Conservation (phyloP, 1,140 invertebrate genomes). For the Drosophila carrolli region DNA sequence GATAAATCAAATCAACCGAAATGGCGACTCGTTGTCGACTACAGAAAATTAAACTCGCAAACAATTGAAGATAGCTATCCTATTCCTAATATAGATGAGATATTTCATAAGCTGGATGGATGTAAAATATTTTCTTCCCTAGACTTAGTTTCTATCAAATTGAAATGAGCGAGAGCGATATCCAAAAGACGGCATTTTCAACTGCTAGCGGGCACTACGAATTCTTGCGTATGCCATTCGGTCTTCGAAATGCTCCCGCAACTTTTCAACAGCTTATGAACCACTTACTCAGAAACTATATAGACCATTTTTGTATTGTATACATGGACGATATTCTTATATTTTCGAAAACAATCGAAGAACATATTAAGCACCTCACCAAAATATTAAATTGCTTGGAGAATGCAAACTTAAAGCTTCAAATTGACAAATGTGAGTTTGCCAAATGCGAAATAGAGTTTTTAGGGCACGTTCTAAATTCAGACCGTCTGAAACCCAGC, state of each 20-base stretch:
- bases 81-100: conserved; percentile 1
- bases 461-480: conserved; percentile 5
- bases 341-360: conserved; percentile 8
- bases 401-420: not conserved
- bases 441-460: conserved; percentile 7
- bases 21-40: conserved; percentile 10
- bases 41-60: conserved; percentile 6
- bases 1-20: conserved; percentile 6
- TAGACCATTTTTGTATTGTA: not conserved
- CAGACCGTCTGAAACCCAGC: conserved; percentile 9
- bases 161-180: not conserved
- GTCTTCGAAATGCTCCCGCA: conserved; percentile 11
- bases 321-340: conserved; percentile 7
- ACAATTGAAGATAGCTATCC: not conserved
- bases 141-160: not conserved
- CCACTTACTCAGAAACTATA: conserved; percentile 1
- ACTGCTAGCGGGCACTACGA: conserved; percentile 5
- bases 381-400: not conserved
- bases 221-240: conserved; percentile 8
- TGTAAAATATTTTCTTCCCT: not conserved
- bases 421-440: not conserved
- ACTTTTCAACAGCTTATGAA: conserved; percentile 6
- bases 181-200: conserved; percentile 7
- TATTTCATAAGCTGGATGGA: not conserved
- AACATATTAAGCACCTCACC: conserved; percentile 2